Evolutionary conservation across 1,140 invertebrate genomes (phyloP).

Genomic region (Sitobion miscanthi): DNA sequence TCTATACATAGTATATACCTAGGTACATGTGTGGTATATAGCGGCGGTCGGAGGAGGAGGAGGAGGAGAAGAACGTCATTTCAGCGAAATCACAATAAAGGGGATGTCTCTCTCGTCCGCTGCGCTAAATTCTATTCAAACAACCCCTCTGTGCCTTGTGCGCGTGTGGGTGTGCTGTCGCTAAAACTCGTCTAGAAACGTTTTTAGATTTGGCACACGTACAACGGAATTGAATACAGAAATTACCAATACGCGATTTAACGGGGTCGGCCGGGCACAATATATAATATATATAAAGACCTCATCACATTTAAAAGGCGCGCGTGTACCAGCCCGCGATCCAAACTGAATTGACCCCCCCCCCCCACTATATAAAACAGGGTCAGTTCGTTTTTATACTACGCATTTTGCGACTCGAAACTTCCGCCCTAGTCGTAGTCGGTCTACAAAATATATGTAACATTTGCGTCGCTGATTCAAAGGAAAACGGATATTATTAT

Average conservation of each 20-base stretch:
- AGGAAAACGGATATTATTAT: neutral
- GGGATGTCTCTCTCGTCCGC: neutral
- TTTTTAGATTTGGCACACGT: slow-evolving; percentile 44
- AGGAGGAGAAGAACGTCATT: neutral
- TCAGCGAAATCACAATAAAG: neutral
- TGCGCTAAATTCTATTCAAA: neutral
- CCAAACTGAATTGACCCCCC: neutral
- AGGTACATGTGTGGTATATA: too few relatives aligned
- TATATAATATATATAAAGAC: neutral
- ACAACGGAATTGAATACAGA: neutral
- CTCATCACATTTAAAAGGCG: neutral
- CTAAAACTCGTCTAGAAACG: neutral
- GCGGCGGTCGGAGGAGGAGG: too few relatives aligned
- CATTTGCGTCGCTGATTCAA: neutral
- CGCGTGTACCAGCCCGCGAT: neutral
- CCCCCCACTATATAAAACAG: too few relatives aligned
- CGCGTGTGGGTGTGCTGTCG: neutral
- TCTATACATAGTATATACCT: neutral
- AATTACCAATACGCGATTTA: slow-evolving; percentile 16
- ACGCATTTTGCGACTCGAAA: neutral
- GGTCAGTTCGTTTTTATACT: neutral
- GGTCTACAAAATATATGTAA: too few relatives aligned
- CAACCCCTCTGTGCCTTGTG: neutral
- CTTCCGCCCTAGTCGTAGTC: neutral
- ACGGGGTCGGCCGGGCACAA: neutral